Evolutionary conservation across 2,888 invertebrate species (phyloP).

Genomic region (Acleris holmiana): DNA sequence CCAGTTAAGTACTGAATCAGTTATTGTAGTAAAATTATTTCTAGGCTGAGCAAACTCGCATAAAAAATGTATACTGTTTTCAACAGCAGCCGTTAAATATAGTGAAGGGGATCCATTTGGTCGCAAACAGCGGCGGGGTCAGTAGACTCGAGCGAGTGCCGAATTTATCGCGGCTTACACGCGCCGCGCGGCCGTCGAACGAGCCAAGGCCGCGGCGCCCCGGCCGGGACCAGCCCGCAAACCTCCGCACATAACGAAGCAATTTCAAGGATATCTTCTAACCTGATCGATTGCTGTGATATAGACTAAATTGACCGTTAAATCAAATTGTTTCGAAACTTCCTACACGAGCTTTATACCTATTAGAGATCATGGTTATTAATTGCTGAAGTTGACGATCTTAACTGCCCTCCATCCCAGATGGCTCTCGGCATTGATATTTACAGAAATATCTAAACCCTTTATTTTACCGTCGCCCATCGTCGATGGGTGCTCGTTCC

Average conservation of each 20-base stretch:
- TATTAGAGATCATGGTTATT: too few species aligned
- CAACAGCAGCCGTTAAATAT: conserved; percentile 65
- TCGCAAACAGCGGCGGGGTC: conserved; percentile 80
- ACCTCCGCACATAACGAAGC: conserved; percentile 35
- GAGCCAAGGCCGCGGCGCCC: conserved; percentile 72
- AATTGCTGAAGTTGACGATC: too few species aligned
- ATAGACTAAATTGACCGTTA: too few species aligned
- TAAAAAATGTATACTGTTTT: conserved; percentile 38
- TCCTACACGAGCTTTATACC: too few species aligned
- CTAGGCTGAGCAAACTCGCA: conserved; percentile 30
- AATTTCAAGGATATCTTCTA: too few species aligned
- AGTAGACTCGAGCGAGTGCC: conserved; percentile 80
- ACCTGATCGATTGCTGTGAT: too few species aligned
- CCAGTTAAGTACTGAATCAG: conserved; percentile 11
- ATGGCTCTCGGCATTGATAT: too few species aligned
- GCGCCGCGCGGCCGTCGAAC: conserved; percentile 77
- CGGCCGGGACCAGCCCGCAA: conserved; percentile 44
- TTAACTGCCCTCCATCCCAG: too few species aligned
- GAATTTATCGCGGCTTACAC: conserved; percentile 81
- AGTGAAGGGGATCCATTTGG: conserved; percentile 80
- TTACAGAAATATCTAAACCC: too few species aligned
- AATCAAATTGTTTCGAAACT: too few species aligned
- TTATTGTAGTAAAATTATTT: conserved; percentile 24
- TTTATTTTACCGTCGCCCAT: too few species aligned
- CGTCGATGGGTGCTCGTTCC: conserved; percentile 8